phyloP scores from a whole-genome alignment of 1,140 invertebrate genomes.

The Leptonema lineaticorne region DNA sequence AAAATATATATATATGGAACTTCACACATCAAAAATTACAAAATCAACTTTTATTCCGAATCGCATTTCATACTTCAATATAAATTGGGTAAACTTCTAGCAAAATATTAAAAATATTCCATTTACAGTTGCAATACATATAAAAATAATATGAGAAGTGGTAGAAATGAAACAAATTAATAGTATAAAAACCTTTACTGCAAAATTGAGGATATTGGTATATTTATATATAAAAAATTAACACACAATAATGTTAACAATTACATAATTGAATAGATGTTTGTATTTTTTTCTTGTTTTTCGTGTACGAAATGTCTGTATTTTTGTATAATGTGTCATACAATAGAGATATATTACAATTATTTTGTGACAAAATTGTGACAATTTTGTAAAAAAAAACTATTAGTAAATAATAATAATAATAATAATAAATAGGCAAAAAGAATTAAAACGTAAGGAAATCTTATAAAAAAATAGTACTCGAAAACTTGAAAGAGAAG shows the following conservation, averaged over 20 bases:
- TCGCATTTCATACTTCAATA: too few species aligned
- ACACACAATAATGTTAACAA: conserved; percentile 19
- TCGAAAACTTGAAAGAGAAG: too few species aligned
- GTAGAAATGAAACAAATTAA: background rate
- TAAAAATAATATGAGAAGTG: background rate
- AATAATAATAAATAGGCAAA: too few species aligned
- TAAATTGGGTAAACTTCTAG: too few species aligned
- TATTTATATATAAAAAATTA: conserved; percentile 26
- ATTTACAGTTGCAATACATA: background rate
- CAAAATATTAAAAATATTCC: background rate
- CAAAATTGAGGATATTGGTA: conserved; percentile 24
- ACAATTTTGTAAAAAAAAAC: background rate
- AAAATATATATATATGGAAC: too few species aligned
- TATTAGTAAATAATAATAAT: background rate
- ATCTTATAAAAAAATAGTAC: too few species aligned
- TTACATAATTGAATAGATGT: conserved; percentile 19
- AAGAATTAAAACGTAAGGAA: too few species aligned
- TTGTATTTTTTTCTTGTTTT: background rate
- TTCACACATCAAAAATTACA: too few species aligned
- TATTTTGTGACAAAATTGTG: conserved; percentile 11
- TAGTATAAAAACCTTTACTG: conserved; percentile 21
- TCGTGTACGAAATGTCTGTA: background rate
- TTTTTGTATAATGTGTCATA: background rate
- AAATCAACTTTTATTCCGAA: too few species aligned
- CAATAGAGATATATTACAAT: background rate